A percentile compares a stretch with the other conserved stretches of the same genome.
Evolutionary conservation across 2,113 vertebrate species (phyloP).

Genomic region (Mirounga angustirostris): DNA sequence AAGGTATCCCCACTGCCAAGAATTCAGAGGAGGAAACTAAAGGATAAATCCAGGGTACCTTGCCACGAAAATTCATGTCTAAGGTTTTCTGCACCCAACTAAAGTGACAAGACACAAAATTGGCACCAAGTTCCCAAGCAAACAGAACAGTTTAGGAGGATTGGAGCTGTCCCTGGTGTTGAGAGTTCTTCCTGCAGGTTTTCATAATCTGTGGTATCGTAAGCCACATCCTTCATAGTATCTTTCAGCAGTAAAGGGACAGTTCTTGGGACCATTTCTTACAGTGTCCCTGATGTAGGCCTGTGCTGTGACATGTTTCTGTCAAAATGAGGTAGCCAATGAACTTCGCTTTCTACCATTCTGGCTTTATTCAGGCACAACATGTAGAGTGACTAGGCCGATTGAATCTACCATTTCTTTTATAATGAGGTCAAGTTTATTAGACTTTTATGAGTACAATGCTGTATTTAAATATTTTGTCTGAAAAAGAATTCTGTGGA

Average conservation of each 20-base stretch:
- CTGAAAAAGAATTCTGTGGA: background rate
- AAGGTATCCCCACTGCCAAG: background rate
- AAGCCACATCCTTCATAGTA: background rate
- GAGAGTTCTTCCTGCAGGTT: background rate
- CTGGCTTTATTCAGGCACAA: background rate
- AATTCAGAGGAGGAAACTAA: background rate
- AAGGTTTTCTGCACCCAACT: background rate
- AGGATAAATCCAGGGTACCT: background rate
- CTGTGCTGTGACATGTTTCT: background rate
- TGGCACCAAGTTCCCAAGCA: background rate
- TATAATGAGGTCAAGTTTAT: background rate
- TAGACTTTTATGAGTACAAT: background rate
- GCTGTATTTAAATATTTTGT: background rate
- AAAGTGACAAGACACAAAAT: background rate
- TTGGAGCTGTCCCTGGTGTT: constrained; percentile 62
- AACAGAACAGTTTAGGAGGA: accelerated
- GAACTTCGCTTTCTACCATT: background rate
- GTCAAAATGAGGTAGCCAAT: background rate
- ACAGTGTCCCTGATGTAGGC: background rate
- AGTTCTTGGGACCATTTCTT: background rate
- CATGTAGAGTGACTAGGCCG: background rate
- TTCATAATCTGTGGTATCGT: background rate
- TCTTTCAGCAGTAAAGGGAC: background rate
- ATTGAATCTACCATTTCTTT: background rate
- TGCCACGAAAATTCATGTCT: background rate